Conservation (phyloP, 2,113 vertebrate genomes). For the Empidonax traillii region DNA sequence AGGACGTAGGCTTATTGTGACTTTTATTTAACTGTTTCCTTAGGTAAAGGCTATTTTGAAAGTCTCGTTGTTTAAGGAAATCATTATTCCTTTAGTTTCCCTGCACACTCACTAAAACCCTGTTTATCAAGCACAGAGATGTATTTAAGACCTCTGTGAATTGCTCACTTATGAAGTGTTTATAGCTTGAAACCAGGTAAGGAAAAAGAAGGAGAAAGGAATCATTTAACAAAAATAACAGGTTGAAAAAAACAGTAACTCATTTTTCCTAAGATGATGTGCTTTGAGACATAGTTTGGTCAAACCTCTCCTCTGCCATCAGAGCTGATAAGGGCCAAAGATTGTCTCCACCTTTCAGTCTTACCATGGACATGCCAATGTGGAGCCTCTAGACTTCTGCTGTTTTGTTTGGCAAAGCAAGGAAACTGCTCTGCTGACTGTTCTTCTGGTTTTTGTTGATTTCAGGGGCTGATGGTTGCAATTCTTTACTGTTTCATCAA, state of each 20-base stretch:
- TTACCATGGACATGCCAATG: background rate
- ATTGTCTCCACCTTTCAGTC: background rate
- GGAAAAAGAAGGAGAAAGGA: background rate
- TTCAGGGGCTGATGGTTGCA: conserved; percentile 87
- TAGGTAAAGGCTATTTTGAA: background rate
- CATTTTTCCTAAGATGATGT: background rate
- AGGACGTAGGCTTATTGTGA: background rate
- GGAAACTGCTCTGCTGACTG: background rate
- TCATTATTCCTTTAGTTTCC: background rate
- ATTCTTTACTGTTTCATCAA: conserved; percentile 89
- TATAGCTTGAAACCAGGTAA: background rate
- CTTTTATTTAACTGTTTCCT: conserved; percentile 15
- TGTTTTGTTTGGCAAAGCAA: background rate
- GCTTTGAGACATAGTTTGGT: background rate
- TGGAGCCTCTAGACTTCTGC: background rate
- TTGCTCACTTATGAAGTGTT: background rate
- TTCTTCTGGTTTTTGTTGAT: background rate
- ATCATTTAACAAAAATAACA: background rate
- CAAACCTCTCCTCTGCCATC: background rate
- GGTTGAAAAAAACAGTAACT: background rate
- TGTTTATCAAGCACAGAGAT: background rate
- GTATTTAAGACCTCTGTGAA: background rate
- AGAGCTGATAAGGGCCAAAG: background rate
- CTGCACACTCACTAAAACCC: background rate
- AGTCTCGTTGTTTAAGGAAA: background rate